A percentile compares a stretch with the other conserved stretches of the same genome.
phyloP scores from a whole-genome alignment of 2,888 invertebrate genomes.

The Lumbricus terrestris region DNA sequence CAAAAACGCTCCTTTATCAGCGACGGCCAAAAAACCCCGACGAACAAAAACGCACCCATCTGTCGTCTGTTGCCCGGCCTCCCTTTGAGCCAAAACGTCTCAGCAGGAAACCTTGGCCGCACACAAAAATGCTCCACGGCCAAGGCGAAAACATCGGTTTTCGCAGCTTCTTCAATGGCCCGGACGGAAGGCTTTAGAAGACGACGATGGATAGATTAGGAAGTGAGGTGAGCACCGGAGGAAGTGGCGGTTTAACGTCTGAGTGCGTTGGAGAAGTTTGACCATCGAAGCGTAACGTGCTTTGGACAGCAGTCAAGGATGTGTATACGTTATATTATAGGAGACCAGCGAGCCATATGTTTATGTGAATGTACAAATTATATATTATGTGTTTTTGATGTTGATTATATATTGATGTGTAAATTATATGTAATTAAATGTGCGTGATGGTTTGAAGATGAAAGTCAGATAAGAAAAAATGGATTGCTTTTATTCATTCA shows the following conservation, averaged over 20 bases:
- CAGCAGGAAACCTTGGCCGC: not conserved
- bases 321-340: not conserved
- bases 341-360: not conserved
- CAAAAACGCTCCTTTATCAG: not conserved
- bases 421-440: not conserved
- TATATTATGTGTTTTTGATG: too few relatives aligned
- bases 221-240: not conserved
- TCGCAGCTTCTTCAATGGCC: not conserved
- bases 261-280: not conserved
- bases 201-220: not conserved
- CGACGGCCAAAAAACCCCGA: not conserved
- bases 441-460: not conserved
- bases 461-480: not conserved
- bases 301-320: not conserved
- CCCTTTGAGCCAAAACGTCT: not conserved
- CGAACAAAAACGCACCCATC: constrained; percentile 16
- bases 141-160: not conserved
- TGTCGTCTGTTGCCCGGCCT: not conserved
- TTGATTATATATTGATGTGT: not conserved
- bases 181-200: not conserved
- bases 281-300: not conserved
- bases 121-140: not conserved
- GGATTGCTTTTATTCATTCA: too few relatives aligned
- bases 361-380: too few relatives aligned
- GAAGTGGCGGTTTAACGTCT: not conserved